Conservation (phyloP, 2,113 vertebrate species). For the Rhagologus leucostigma region DNA sequence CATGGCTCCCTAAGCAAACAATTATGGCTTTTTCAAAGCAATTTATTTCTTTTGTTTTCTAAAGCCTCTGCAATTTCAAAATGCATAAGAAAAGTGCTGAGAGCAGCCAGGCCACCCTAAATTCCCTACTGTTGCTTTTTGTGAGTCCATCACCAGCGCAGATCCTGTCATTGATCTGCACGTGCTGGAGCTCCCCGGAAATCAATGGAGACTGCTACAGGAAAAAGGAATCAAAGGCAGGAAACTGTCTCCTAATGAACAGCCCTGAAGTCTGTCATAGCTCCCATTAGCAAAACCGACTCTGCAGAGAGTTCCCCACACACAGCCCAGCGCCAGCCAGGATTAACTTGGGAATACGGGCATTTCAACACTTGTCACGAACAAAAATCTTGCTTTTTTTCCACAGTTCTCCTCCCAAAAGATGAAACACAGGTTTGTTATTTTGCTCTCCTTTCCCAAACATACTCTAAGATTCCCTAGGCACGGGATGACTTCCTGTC, state of each 20-base stretch:
- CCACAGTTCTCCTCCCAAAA: not conserved
- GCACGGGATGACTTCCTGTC: not conserved
- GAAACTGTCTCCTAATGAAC: not conserved
- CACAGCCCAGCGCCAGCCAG: not conserved
- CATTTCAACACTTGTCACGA: not conserved
- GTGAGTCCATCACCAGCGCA: not conserved
- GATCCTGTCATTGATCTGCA: conserved; percentile 29
- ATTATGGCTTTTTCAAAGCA: not conserved
- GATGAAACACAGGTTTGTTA: not conserved
- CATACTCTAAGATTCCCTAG: no score
- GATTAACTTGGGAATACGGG: not conserved
- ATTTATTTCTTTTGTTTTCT: not conserved
- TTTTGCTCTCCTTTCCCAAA: not conserved
- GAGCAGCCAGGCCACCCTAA: not conserved
- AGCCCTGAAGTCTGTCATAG: not conserved
- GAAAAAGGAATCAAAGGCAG: not conserved
- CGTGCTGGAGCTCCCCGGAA: not conserved
- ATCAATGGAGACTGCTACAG: not conserved
- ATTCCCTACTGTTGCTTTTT: not conserved
- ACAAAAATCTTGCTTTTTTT: not conserved
- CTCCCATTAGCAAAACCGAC: not conserved
- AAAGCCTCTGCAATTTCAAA: not conserved
- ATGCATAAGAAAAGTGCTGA: not conserved
- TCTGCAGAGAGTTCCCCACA: not conserved
- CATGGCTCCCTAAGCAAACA: not conserved